These are phyloP conservation scores for Polypedilum pembai DNA, from an alignment of 1,140 invertebrate species.

Conservation along the genomic window DNA sequence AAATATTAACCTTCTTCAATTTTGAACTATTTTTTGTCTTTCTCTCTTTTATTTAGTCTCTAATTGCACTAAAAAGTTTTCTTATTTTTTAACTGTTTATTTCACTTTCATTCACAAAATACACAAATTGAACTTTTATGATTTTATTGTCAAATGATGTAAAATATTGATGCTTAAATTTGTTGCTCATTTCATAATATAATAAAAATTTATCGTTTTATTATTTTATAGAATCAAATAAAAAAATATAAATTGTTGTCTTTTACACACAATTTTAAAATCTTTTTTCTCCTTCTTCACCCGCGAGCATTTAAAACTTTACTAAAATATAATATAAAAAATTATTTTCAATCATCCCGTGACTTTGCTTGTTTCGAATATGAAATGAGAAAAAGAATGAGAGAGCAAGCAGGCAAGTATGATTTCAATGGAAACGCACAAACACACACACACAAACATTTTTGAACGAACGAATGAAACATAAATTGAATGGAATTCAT, in stretches of 20 bases:
- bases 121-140: not conserved
- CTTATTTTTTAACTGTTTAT: too few relatives aligned
- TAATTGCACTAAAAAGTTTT: too few relatives aligned
- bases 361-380: not conserved
- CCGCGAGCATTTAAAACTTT: constrained; percentile 27
- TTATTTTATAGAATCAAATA: constrained; percentile 27
- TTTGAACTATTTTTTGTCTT: too few relatives aligned
- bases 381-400: constrained; percentile 17
- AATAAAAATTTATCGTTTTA: constrained; percentile 26
- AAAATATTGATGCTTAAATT: not conserved
- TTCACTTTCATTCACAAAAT: too few relatives aligned
- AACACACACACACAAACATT: not conserved
- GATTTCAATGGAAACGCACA: not conserved
- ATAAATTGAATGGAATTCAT: too few relatives aligned
- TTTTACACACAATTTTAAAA: not conserved
- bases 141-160: not conserved
- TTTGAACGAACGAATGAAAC: constrained; percentile 14
- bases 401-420: not conserved
- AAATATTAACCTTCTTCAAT: too few relatives aligned
- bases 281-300: constrained; percentile 13
- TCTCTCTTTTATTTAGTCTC: too few relatives aligned
- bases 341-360: constrained; percentile 8
- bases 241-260: not conserved
- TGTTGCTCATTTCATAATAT: not conserved
- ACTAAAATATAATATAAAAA: not conserved